These are phyloP conservation scores for Zeuzera pyrina DNA, from an alignment of 2,888 invertebrate genomes.

Conservation along the genomic window DNA sequence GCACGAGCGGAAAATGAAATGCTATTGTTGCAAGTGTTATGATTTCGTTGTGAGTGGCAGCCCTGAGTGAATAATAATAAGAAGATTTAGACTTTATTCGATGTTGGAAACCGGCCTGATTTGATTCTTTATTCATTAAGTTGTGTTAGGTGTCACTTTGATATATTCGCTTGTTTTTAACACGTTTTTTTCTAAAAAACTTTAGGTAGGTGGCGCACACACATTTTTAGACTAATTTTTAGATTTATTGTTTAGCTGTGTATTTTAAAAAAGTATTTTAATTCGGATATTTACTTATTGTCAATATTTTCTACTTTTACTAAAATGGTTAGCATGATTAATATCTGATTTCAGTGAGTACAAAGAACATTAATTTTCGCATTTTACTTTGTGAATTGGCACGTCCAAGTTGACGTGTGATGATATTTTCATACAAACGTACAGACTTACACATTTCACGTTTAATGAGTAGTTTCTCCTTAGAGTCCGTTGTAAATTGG, in stretches of 20 bases:
- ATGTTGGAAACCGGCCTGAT: constrained; percentile 9
- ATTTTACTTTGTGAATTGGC: constrained; percentile 1
- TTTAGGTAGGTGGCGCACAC: too few species aligned
- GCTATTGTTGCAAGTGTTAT: constrained; percentile 51
- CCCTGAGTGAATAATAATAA: constrained; percentile 28
- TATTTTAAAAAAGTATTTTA: too few species aligned
- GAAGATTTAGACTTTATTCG: constrained; percentile 31
- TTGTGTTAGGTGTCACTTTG: constrained; percentile 4
- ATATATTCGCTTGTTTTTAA: too few species aligned
- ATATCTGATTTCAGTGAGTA: too few species aligned
- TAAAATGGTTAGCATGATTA: too few species aligned
- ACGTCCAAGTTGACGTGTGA: not conserved
- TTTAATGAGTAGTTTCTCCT: constrained; percentile 18
- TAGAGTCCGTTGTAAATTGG: constrained; percentile 18
- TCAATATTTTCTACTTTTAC: too few species aligned
- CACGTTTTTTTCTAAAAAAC: too few species aligned
- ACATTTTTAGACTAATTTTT: too few species aligned
- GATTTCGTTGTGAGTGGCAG: constrained; percentile 35
- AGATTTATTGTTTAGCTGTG: too few species aligned
- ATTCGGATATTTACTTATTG: too few species aligned
- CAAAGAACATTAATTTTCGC: too few species aligned
- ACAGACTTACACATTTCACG: constrained; percentile 2
- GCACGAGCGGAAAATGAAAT: constrained; percentile 67
- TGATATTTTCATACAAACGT: not conserved
- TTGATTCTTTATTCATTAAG: constrained; percentile 9